These are phyloP conservation scores for Amaurobius ferox DNA, from an alignment of 2,888 invertebrate genomes.

Conservation along the genomic window DNA sequence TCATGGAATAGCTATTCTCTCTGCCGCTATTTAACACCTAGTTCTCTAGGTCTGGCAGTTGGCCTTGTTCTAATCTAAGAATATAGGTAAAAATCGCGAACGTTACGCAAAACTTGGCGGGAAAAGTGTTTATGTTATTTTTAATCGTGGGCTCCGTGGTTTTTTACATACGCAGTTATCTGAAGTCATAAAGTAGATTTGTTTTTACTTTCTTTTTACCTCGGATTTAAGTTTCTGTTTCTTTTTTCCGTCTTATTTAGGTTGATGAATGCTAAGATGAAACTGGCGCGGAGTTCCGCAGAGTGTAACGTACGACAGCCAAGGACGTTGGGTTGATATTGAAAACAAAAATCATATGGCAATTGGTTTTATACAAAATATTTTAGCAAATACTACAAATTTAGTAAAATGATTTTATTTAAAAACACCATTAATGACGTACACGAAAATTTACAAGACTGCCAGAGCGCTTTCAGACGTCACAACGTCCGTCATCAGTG, in stretches of 20 bases:
- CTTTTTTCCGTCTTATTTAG: background rate
- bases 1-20: constrained; percentile 28
- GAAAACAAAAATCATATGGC: too few relatives aligned
- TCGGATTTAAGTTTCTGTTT: background rate
- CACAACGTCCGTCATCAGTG: too few relatives aligned
- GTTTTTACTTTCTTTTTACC: too few relatives aligned
- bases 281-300: background rate
- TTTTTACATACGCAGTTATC: background rate
- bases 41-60: constrained; percentile 26
- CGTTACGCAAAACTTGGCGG: background rate
- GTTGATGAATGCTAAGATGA: background rate
- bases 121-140: background rate
- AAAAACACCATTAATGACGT: too few relatives aligned
- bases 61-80: constrained; percentile 55
- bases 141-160: background rate
- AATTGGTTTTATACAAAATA: too few relatives aligned
- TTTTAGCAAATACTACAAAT: too few relatives aligned
- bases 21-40: background rate
- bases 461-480: too few relatives aligned
- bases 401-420: too few relatives aligned
- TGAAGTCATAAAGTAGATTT: background rate
- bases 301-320: too few relatives aligned
- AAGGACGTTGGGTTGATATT: too few relatives aligned
- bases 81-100: constrained; percentile 23
- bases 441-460: too few relatives aligned